Evolutionary conservation across 2,113 vertebrate species (phyloP).

Genomic region (Onychostoma macrolepis): DNA sequence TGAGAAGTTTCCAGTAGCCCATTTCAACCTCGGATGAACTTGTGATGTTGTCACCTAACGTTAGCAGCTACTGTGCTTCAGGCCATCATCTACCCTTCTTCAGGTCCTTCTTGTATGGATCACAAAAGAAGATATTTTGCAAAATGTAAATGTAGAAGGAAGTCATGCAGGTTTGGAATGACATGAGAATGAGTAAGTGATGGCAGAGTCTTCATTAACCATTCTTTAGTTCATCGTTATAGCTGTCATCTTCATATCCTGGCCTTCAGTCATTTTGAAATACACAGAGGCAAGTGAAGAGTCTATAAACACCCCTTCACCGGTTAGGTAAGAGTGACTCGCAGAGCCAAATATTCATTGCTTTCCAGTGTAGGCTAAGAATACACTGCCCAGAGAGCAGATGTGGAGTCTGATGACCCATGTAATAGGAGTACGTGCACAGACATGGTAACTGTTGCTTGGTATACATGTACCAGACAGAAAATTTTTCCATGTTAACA

Average conservation of each 20-base stretch:
- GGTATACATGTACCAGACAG: not conserved
- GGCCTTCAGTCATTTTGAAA: slow-evolving; percentile 5
- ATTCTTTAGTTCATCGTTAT: not conserved
- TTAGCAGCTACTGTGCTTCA: not conserved
- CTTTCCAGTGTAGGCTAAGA: slow-evolving; percentile 26
- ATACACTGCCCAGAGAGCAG: not conserved
- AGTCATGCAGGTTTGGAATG: not conserved
- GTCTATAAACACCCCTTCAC: slow-evolving; percentile 9
- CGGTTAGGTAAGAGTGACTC: not conserved
- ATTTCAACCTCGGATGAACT: not conserved
- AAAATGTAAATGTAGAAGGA: not conserved
- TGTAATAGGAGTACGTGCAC: slow-evolving; percentile 9
- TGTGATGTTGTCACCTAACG: slow-evolving; percentile 1
- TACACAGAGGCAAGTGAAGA: not conserved
- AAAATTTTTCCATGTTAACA: not conserved
- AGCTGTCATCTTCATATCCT: slow-evolving; percentile 7
- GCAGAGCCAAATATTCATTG: slow-evolving; percentile 19
- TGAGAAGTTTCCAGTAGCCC: slow-evolving; percentile 28
- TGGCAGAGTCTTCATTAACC: not conserved
- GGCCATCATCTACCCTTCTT: not conserved
- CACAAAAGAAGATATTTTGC: not conserved
- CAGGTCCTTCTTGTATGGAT: not conserved
- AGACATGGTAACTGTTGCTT: slow-evolving; percentile 8
- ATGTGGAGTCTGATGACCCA: slow-evolving; percentile 1
- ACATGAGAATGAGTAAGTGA: not conserved